Conservation (phyloP, 2,113 vertebrate species). For the Cochlearius cochlearius region DNA sequence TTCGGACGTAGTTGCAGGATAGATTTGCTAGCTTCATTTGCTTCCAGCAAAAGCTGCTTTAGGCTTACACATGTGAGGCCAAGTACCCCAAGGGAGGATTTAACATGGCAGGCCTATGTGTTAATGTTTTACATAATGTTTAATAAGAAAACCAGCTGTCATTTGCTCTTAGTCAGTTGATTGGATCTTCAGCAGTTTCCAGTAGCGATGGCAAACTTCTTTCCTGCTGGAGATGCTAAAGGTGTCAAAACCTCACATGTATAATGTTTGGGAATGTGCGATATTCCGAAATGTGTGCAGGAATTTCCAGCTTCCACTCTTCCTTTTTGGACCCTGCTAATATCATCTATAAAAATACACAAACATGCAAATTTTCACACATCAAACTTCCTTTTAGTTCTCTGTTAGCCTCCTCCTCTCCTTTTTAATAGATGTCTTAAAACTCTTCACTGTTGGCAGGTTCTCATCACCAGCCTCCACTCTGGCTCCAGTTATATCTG, state of each 20-base stretch:
- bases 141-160: not conserved
- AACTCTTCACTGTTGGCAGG: not conserved
- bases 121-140: constrained; percentile 28
- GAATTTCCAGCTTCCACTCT: constrained; percentile 6
- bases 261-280: not conserved
- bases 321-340: constrained; percentile 18
- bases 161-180: not conserved
- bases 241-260: not conserved
- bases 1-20: not conserved
- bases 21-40: constrained; percentile 28
- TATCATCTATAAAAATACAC: not conserved
- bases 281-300: not conserved
- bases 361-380: not conserved
- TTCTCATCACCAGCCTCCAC: constrained; percentile 16
- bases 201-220: not conserved
- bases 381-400: constrained; percentile 9
- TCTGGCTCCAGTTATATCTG: not conserved
- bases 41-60: constrained; percentile 44
- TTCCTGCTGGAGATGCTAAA: not conserved
- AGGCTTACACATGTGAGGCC: not conserved
- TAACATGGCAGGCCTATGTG: not conserved
- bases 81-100: not conserved
- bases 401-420: not conserved
- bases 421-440: constrained; percentile 6
- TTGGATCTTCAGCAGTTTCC: not conserved